These are phyloP conservation scores for Leucosticte australis DNA, from an alignment of 2,113 vertebrate species.

Conservation along the genomic window DNA sequence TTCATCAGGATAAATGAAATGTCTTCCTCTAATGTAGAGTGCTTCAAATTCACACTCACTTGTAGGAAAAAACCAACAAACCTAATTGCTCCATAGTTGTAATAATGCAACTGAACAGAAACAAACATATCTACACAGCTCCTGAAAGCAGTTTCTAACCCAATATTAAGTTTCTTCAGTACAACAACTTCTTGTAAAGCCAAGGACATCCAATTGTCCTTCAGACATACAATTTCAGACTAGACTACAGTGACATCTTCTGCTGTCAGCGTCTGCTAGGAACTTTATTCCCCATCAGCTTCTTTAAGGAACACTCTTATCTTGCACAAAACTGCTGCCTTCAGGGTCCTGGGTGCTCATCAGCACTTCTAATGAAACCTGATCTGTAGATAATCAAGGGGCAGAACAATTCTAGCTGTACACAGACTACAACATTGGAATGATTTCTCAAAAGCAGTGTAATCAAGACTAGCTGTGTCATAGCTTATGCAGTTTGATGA, in stretches of 20 bases:
- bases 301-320: constrained; percentile 36
- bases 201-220: background rate
- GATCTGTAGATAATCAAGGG: background rate
- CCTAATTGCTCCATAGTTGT: background rate
- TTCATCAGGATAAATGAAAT: background rate
- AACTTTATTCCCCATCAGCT: background rate
- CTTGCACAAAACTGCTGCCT: constrained; percentile 50
- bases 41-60: background rate
- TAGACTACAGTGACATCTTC: background rate
- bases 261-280: background rate
- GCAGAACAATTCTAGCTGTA: background rate
- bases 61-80: background rate
- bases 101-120: background rate
- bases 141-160: background rate
- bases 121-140: background rate
- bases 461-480: background rate
- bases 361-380: constrained; percentile 18
- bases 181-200: background rate
- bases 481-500: background rate
- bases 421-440: background rate
- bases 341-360: background rate
- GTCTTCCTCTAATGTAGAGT: background rate
- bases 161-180: background rate
- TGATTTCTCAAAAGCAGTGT: background rate
- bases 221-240: constrained; percentile 20